Percentiles rank a stretch among this genome's conserved stretches.
These are phyloP conservation scores for Myotis davidii DNA, from an alignment of 2,113 vertebrate species.

Conservation along the genomic window DNA sequence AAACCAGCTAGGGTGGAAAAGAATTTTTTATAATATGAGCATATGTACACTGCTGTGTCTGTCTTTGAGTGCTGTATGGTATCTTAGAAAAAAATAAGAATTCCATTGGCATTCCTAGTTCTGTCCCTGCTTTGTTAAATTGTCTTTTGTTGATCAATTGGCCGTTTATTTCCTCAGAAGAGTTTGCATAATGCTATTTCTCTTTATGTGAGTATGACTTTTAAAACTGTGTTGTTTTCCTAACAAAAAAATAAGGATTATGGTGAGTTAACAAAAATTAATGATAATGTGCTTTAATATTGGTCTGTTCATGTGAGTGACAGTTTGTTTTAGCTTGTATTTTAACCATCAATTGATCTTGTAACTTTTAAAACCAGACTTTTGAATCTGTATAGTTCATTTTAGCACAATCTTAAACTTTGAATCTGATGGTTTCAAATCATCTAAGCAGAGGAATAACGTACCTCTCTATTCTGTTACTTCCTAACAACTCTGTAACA, in stretches of 20 bases:
- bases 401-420: constrained; percentile 47
- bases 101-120: neutral
- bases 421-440: constrained; percentile 7
- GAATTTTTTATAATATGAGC: neutral
- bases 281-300: neutral
- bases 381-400: constrained; percentile 7
- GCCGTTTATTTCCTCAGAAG: neutral
- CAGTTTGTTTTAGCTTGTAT: constrained; percentile 9
- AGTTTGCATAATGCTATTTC: constrained; percentile 24
- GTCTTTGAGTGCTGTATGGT: neutral
- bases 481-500: neutral
- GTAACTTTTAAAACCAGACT: constrained; percentile 21
- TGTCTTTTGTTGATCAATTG: neutral
- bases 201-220: neutral
- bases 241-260: neutral
- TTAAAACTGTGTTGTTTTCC: neutral
- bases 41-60: neutral
- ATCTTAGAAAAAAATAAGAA: neutral
- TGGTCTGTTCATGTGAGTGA: neutral
- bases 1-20: neutral
- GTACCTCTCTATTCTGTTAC: neutral
- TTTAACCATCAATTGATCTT: constrained; percentile 6
- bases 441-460: constrained; percentile 30
- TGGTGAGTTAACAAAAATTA: neutral
- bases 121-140: neutral